Base-by-base conservation (phyloP, 1,140 invertebrate species). In the Sycobia sp. region DNA sequence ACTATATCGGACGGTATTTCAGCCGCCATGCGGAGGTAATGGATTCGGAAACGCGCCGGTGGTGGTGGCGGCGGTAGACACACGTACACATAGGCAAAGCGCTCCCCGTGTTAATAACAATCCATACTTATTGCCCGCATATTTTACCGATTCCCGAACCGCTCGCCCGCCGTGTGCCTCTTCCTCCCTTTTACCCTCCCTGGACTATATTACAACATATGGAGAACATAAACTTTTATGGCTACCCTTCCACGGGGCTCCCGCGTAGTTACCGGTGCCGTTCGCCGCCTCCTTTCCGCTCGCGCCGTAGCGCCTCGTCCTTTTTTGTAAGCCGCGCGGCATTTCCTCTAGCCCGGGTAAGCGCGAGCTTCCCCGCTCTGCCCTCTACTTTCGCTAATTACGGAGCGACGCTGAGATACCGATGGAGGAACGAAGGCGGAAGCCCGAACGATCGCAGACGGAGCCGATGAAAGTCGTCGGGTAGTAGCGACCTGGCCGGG, bases 101-200 rank as follows among this genome's bases (percentile, higher is more conserved):
- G 32, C 57, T 72, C 78, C 78, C 77, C 76, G 80, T 82, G 80
- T 82, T 82, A 82, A 82, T 82, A 82, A 82, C 80, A 82, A 82
- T 82, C 80, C 78, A 81, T 82, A 82, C 80, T 81, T 82, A 82
- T 82, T 82, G 79, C 80, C 74, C 74, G 79, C 79, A 82, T 82
- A 81, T 81, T 82, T 82, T 82, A 82, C 80, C 77, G 80, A 81
- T 81, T 76, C 78, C 79, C 73, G 74, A 70, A 75, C 70, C 70
- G 71, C 78, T 73, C 71, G 75, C 73, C 71, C 76, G 74, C 76
- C 70, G 76, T 75, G 72, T 73, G 75, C 77, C 75, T 75, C 73
- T 73, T 70, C 69, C 73, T 76, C 73, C 70, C n/a, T n/a, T n/a
- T 76, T 71, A 72, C 76, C 77, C 75, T 69, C 72, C 78, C 74